Evolutionary conservation across 2,888 invertebrate species (phyloP).

Genomic region (Gerris lacustris): DNA sequence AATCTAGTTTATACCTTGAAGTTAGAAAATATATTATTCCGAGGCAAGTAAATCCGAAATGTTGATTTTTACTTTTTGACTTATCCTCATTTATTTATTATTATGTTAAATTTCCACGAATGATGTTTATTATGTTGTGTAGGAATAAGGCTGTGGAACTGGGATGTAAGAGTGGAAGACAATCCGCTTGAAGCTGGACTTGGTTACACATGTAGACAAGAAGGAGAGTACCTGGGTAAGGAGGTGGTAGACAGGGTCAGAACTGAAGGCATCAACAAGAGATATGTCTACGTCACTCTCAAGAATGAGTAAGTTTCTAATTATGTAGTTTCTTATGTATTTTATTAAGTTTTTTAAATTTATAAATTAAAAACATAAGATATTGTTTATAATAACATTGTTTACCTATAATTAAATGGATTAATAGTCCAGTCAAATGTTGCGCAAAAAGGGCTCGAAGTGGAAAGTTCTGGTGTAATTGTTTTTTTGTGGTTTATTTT

Average conservation of each 20-base stretch:
- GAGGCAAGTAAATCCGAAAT: no score
- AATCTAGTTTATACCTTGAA: no score
- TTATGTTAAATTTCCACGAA: no score
- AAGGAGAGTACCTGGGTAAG: conserved; percentile 67
- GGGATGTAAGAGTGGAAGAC: conserved; percentile 68
- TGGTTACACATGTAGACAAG: conserved; percentile 62
- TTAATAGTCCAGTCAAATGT: no score
- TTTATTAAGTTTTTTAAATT: not conserved
- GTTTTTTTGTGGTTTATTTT: no score
- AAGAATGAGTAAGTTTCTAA: conserved; percentile 43
- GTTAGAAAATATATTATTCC: no score
- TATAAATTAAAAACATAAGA: not conserved
- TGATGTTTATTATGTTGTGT: not conserved
- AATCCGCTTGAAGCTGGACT: conserved; percentile 77
- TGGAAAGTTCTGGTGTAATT: no score
- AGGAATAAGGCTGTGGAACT: conserved; percentile 78
- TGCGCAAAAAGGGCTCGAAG: no score
- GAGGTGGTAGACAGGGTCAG: conserved; percentile 52
- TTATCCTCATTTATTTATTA: no score
- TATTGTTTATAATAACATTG: not conserved
- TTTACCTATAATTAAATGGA: conserved; percentile 12
- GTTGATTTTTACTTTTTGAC: no score
- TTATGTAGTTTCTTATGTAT: not conserved
- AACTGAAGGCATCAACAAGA: conserved; percentile 55
- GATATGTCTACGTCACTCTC: conserved; percentile 59